A percentile compares a stretch with the other conserved stretches of the same genome.
Conservation (phyloP, 2,113 vertebrate genomes). For the Nannospalax galili region DNA sequence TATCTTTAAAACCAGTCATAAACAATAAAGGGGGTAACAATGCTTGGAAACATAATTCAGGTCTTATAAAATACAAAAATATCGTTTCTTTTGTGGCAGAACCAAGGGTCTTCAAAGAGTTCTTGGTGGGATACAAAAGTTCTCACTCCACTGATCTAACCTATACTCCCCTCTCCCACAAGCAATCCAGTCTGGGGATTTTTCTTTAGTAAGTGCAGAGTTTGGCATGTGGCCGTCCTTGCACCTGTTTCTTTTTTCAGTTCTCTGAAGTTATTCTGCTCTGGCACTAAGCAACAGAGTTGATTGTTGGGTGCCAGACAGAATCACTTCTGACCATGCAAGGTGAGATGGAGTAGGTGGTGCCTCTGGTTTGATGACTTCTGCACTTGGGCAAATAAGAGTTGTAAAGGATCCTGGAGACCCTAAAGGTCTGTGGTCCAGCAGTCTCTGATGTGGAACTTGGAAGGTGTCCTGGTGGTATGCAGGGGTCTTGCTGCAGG, state of each 20-base stretch:
- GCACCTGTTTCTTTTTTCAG: not conserved
- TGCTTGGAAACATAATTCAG: not conserved
- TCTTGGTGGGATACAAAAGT: not conserved
- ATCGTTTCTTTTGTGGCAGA: not conserved
- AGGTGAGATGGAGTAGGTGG: not conserved
- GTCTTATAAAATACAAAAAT: not conserved
- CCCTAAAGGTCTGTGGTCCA: not conserved
- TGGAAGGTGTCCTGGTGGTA: not conserved
- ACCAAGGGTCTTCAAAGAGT: not conserved
- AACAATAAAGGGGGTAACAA: not conserved
- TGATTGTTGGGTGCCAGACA: not conserved
- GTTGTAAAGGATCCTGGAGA: not conserved
- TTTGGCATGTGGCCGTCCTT: not conserved
- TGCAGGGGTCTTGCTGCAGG: not conserved
- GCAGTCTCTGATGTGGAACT: not conserved
- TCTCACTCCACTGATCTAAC: not conserved
- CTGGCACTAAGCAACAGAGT: not conserved
- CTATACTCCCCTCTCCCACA: not conserved
- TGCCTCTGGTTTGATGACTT: not conserved
- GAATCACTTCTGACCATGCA: not conserved
- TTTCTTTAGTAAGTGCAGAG: not conserved
- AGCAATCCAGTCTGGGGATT: not conserved
- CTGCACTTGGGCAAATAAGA: not conserved
- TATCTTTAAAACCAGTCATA: conserved; percentile 17
- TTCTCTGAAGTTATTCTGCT: not conserved